phyloP scores from a whole-genome alignment of 2,888 invertebrate species.

The Smittia sp. region DNA sequence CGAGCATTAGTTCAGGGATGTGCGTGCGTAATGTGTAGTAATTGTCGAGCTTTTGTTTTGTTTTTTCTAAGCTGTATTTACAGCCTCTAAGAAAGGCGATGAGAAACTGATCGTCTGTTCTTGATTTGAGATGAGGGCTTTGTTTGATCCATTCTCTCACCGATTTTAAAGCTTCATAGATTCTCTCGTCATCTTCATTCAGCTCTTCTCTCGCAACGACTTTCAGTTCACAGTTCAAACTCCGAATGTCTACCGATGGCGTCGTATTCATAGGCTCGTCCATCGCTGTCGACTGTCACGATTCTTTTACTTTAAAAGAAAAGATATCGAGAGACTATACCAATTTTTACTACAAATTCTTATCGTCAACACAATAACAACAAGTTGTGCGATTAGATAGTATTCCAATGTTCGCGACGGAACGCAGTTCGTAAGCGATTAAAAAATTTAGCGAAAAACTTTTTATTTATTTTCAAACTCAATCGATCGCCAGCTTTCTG shows the following conservation, averaged over 20 bases:
- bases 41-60: conserved; percentile 55
- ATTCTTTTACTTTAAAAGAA: background rate
- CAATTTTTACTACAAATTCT: background rate
- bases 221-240: background rate
- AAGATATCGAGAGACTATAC: conserved; percentile 6
- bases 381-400: background rate
- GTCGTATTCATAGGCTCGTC: background rate
- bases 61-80: conserved; percentile 53
- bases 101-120: conserved; percentile 53
- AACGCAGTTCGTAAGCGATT: too few relatives aligned
- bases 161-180: conserved; percentile 50
- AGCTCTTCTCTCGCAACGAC: conserved; percentile 50
- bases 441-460: background rate
- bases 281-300: background rate
- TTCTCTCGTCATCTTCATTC: conserved; percentile 51
- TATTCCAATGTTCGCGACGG: background rate
- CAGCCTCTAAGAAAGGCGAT: conserved; percentile 53
- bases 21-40: conserved; percentile 55
- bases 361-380: conserved; percentile 1
- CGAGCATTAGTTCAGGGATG: conserved; percentile 56
- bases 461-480: background rate
- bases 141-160: conserved; percentile 54
- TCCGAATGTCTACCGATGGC: conserved; percentile 12
- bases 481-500: conserved; percentile 23
- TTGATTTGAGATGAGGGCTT: conserved; percentile 54